Evolutionary conservation across 2,888 invertebrate species (phyloP).

Genomic region (Leptura quadrifasciata): DNA sequence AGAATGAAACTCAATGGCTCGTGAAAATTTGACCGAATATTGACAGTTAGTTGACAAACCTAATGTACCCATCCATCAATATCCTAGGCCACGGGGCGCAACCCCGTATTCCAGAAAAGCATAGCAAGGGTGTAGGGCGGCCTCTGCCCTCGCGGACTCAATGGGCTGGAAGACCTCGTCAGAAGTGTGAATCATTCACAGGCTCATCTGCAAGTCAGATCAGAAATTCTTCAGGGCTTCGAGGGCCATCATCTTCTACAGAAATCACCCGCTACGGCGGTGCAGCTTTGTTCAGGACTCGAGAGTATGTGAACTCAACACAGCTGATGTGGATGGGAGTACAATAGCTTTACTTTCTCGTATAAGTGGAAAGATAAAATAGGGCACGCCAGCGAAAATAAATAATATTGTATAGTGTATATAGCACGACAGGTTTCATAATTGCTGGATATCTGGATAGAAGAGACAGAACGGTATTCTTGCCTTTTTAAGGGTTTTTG

Average conservation of each 20-base stretch:
- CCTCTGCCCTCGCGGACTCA: slow-evolving; percentile 63
- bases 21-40: slow-evolving; percentile 60
- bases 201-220: slow-evolving; percentile 71
- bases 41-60: slow-evolving; percentile 54
- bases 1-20: slow-evolving; percentile 22
- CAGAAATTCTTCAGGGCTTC: slow-evolving; percentile 62
- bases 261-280: slow-evolving; percentile 32
- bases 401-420: slow-evolving; percentile 9
- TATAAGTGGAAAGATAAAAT: slow-evolving; percentile 33
- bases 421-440: background rate
- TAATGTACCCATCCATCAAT: slow-evolving; percentile 62
- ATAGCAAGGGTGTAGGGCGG: slow-evolving; percentile 36
- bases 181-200: slow-evolving; percentile 46
- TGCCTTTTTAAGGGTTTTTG: too few relatives aligned
- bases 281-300: slow-evolving; percentile 21
- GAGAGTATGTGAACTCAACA: slow-evolving; percentile 22
- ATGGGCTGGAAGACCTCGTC: slow-evolving; percentile 68
- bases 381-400: slow-evolving; percentile 20
- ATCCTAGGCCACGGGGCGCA: slow-evolving; percentile 37
- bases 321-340: slow-evolving; percentile 30
- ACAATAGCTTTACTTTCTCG: slow-evolving; percentile 37
- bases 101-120: slow-evolving; percentile 15
- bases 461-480: too few relatives aligned
- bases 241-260: slow-evolving; percentile 50
- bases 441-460: background rate